phyloP scores from a whole-genome alignment of 2,797 vertebrate species.

The Chiropotes sagulatus region DNA sequence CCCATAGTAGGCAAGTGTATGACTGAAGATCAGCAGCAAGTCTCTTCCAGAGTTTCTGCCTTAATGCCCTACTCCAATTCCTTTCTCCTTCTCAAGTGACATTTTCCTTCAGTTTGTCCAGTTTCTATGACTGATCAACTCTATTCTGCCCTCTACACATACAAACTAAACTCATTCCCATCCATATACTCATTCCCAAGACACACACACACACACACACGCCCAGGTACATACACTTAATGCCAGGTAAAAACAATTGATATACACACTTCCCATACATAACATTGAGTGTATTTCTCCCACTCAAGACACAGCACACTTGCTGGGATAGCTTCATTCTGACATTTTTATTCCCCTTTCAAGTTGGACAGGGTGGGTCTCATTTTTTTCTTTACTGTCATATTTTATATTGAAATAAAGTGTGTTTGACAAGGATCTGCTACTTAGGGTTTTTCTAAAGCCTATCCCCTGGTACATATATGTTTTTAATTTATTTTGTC shows the following conservation, averaged over 20 bases:
- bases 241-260: background rate
- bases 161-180: background rate
- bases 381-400: background rate
- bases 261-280: background rate
- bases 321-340: background rate
- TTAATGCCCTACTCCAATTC: background rate
- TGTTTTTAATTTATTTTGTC: background rate
- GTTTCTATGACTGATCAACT: background rate
- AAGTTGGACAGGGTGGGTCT: background rate
- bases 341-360: background rate
- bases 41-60: background rate
- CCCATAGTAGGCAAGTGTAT: background rate
- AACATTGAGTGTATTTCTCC: background rate
- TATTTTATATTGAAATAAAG: background rate
- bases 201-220: fast-evolving
- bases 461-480: background rate
- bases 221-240: background rate
- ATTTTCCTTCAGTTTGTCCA: background rate
- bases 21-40: background rate
- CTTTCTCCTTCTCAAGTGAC: background rate
- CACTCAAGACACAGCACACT: background rate
- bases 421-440: background rate
- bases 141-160: background rate
- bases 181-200: background rate
- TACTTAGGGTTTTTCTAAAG: background rate